Conservation (phyloP, 2,888 invertebrate genomes). For the Leucophora obtusa region DNA sequence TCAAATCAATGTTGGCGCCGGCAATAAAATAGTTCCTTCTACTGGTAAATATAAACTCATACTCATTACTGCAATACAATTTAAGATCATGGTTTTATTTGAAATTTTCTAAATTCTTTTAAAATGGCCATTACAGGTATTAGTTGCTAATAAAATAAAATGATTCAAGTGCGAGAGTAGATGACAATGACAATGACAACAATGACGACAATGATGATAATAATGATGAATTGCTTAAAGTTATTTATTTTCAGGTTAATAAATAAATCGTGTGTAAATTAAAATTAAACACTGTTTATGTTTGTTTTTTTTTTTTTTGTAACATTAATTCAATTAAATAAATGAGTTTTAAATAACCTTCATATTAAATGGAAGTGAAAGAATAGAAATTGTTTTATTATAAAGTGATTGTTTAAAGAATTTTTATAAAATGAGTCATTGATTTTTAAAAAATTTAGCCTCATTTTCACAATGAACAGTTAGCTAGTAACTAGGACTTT, state of each 20-base stretch:
- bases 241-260: slow-evolving; percentile 31
- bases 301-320: slow-evolving; percentile 20
- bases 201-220: slow-evolving; percentile 32
- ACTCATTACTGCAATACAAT: slow-evolving; percentile 47
- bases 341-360: slow-evolving; percentile 43
- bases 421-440: slow-evolving; percentile 28
- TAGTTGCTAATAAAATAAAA: slow-evolving; percentile 19
- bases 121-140: slow-evolving; percentile 46
- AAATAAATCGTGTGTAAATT: slow-evolving; percentile 43
- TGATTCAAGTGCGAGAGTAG: background rate
- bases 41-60: background rate
- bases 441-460: background rate
- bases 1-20: slow-evolving; percentile 60
- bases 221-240: slow-evolving; percentile 39
- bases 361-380: slow-evolving; percentile 36
- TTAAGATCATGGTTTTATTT: slow-evolving; percentile 59
- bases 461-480: too few relatives aligned
- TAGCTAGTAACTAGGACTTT: too few relatives aligned
- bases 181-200: slow-evolving; percentile 46
- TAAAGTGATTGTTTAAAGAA: slow-evolving; percentile 28
- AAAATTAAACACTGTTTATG: slow-evolving; percentile 33
- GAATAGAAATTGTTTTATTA: background rate
- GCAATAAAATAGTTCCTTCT: slow-evolving; percentile 29
- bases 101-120: slow-evolving; percentile 61
- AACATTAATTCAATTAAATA: slow-evolving; percentile 48